Conservation (phyloP, 1,140 invertebrate genomes). For the Ostrea edulis region DNA sequence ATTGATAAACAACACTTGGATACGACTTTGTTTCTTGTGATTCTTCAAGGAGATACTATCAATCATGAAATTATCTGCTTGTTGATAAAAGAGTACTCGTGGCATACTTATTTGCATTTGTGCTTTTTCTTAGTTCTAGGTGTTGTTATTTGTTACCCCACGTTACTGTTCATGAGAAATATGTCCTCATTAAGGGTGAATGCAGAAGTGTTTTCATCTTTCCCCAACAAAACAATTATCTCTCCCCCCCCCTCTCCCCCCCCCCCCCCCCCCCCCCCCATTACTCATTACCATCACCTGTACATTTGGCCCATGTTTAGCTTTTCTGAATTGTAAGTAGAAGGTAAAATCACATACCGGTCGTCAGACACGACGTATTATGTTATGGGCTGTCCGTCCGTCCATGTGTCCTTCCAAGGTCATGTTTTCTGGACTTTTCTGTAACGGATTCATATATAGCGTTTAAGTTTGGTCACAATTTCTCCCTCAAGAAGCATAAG, state of each 20-base stretch:
- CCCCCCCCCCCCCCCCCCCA: neutral
- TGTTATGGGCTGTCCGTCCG: too few relatives aligned
- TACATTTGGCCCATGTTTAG: neutral
- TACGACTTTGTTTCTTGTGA: neutral
- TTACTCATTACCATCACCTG: neutral
- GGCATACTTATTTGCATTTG: conserved; percentile 26
- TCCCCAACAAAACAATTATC: too few relatives aligned
- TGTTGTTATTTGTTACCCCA: neutral
- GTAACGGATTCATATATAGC: too few relatives aligned
- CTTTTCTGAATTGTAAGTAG: too few relatives aligned
- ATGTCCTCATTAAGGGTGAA: neutral
- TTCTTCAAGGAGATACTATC: neutral
- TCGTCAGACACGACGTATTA: neutral
- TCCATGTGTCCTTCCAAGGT: too few relatives aligned
- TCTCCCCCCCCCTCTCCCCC: too few relatives aligned
- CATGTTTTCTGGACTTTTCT: too few relatives aligned
- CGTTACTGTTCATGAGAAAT: neutral
- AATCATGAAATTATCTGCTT: neutral
- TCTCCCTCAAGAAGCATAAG: neutral
- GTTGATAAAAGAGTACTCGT: neutral
- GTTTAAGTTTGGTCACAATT: too few relatives aligned
- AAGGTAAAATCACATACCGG: neutral
- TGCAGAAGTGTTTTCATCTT: neutral
- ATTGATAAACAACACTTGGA: neutral
- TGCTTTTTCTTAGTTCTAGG: neutral